Evolutionary conservation across 2,888 invertebrate genomes (phyloP), one percentile per base, ranked within the genome.

Genomic region (Drosophila neotestacea): DNA sequence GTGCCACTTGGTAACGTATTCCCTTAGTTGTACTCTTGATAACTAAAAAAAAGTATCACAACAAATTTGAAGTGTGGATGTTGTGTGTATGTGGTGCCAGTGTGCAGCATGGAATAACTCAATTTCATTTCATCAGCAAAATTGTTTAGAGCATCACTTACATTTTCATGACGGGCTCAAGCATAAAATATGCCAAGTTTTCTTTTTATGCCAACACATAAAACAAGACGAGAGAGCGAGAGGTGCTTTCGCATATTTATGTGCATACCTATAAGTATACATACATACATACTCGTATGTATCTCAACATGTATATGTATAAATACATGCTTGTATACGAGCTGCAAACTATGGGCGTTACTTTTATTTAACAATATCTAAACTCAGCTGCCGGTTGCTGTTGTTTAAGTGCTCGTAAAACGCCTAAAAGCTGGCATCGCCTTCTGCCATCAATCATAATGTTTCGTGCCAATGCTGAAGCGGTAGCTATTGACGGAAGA

Each of bases 101-200:
- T 69, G 56, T 69, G 56, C 61, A 68, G 63, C 64, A 56, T 70
- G 75, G 64, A 65, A 83, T 88, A 78, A 78, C 87, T 86, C 87
- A 88, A 88, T 86, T 86, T 76, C 64, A 81, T 85, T 86, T 86
- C 79, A 86, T 84, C 84, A 76, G 88, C 84, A 86, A 64, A 84
- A 86, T 81, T 80, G 79, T 84, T 86, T 81, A 82, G 66, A 73
- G 84, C 86, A 84, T 78, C 88, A 86, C 84, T 88, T 88, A 84
- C 76, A 84, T 81, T 85, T 85, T 85, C 84, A 86, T 88, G 85
- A 59, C 78, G 66, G 65, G 65, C 68, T 47, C 60, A 50, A 61
- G 77, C 80, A 82, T 79, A 71, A 82, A 77, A 83, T 80, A 74
- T 88, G 77, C 80, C 86, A 82, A 75, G 79, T 70, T 85, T 77